phyloP scores from a whole-genome alignment of 92 coral and sea anemone genomes.

The Porites lobata region DNA sequence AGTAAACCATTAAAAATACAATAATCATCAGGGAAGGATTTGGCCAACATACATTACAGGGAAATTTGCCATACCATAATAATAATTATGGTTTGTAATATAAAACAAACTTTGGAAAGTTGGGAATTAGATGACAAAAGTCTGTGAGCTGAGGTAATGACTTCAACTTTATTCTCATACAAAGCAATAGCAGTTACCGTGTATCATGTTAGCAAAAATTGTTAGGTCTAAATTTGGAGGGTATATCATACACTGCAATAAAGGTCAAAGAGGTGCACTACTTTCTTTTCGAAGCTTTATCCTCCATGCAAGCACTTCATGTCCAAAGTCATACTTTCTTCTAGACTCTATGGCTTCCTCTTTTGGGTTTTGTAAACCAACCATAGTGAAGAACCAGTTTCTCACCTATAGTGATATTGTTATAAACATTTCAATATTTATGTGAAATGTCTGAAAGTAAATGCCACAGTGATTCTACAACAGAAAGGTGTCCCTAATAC shows the following conservation, averaged over 20 bases:
- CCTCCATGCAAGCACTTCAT: conserved; percentile 52
- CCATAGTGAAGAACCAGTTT: conserved; percentile 29
- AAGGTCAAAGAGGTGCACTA: not conserved
- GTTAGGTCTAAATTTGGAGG: not conserved
- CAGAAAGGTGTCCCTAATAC: not conserved
- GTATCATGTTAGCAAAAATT: not conserved
- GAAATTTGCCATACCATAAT: conserved; percentile 1
- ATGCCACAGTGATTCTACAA: not conserved
- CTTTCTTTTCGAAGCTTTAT: conserved; percentile 38
- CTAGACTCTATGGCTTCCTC: conserved; percentile 37
- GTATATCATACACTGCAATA: conserved; percentile 12
- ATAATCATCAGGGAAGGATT: conserved; percentile 2
- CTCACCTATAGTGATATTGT: conserved; percentile 27
- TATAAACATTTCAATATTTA: conserved; percentile 9
- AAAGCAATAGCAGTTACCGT: conserved; percentile 27
- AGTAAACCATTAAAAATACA: conserved; percentile 10
- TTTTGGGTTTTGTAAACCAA: conserved; percentile 41
- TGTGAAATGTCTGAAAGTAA: not conserved
- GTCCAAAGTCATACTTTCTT: conserved; percentile 46
- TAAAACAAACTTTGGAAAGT: conserved; percentile 11
- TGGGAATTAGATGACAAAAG: not conserved
- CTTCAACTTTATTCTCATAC: conserved; percentile 23
- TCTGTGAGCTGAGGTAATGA: not conserved
- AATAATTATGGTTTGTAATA: not conserved
- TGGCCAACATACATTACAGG: not conserved